These are phyloP conservation scores for Dendroctonus ponderosae DNA, from an alignment of 1,140 invertebrate genomes.

Conservation along the genomic window DNA sequence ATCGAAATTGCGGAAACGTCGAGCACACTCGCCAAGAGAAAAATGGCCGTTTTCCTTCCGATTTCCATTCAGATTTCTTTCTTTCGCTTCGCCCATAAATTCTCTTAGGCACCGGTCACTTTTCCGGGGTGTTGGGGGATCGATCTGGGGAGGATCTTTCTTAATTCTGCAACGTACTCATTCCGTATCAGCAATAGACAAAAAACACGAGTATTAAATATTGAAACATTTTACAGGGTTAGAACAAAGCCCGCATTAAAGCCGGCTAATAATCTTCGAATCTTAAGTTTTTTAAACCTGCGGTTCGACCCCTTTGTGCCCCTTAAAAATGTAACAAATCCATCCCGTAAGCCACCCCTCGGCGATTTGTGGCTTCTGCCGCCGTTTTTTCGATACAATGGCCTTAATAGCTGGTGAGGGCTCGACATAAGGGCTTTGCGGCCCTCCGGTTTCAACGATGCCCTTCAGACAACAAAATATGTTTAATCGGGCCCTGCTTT, in stretches of 20 bases:
- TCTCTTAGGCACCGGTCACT: constrained; percentile 21
- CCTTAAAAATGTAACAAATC: constrained; percentile 7
- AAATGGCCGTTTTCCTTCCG: constrained; percentile 33
- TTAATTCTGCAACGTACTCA: background rate
- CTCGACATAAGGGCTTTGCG: constrained; percentile 22
- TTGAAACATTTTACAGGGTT: no score
- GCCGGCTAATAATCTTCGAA: no score
- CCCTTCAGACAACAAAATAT: constrained; percentile 17
- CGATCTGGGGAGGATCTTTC: no score
- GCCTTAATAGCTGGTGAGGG: constrained; percentile 30
- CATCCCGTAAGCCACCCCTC: constrained; percentile 26
- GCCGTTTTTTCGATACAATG: constrained; percentile 24
- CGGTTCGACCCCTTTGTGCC: background rate
- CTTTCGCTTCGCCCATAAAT: constrained; percentile 20
- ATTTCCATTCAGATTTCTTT: constrained; percentile 20
- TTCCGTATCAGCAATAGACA: background rate
- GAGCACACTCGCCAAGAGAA: constrained; percentile 24
- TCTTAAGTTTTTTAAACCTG: no score
- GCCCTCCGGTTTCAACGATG: constrained; percentile 8
- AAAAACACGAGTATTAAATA: no score
- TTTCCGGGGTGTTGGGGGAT: background rate
- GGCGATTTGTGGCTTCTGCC: constrained; percentile 28
- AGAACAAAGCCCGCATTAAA: no score
- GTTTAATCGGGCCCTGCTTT: constrained; percentile 19
- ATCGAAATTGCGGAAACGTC: constrained; percentile 30